These are phyloP conservation scores for Fundulus diaphanus DNA, from an alignment of 2,797 vertebrate genomes.

Conservation along the genomic window DNA sequence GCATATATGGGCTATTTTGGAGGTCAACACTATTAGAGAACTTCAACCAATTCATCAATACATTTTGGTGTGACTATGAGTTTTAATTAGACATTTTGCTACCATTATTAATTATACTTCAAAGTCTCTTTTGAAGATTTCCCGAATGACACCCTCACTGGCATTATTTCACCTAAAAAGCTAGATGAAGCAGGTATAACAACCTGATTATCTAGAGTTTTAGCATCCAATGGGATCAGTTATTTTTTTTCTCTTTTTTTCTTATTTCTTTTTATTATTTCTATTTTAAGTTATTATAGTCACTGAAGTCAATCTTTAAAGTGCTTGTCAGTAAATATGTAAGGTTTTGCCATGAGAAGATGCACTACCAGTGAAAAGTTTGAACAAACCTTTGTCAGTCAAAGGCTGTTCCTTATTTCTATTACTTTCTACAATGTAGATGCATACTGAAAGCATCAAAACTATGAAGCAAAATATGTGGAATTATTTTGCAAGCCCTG, in stretches of 20 bases:
- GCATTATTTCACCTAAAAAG: conserved; percentile 31
- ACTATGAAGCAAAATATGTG: no score
- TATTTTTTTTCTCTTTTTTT: no score
- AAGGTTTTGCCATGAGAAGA: no score
- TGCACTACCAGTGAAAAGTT: no score
- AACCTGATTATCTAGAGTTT: conserved; percentile 69
- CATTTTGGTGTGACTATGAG: conserved; percentile 21
- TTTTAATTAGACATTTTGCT: conserved; percentile 24
- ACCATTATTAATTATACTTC: conserved; percentile 46
- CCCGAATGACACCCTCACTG: conserved; percentile 28
- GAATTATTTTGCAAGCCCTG: no score
- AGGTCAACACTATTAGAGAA: conserved; percentile 56
- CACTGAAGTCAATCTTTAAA: conserved; percentile 44
- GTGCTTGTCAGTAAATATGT: conserved; percentile 33
- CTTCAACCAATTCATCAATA: conserved; percentile 33
- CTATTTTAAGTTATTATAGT: conserved; percentile 44
- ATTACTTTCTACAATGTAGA: no score
- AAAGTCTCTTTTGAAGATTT: conserved; percentile 33
- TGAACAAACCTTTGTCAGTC: no score
- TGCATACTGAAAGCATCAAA: no score
- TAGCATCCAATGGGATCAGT: conserved; percentile 45
- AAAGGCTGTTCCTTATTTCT: no score
- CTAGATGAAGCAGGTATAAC: conserved; percentile 31
- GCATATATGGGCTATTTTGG: conserved; percentile 27
- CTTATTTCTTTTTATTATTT: no score